A percentile compares a stretch with the other conserved stretches of the same genome.
Evolutionary conservation across 2,888 invertebrate genomes (phyloP).

Genomic region (Timandra comae): DNA sequence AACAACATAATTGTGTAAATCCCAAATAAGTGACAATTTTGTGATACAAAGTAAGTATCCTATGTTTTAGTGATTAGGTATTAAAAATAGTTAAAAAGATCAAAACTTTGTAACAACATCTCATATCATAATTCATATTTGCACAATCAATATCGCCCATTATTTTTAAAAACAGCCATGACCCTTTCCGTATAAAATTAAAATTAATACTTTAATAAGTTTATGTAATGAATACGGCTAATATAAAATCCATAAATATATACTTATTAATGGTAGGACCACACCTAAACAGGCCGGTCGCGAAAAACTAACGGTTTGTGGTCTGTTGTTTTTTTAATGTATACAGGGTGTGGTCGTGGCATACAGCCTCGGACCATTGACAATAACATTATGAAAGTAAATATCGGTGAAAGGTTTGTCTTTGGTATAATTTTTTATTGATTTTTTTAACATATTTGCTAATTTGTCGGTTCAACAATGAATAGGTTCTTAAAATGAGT

Average conservation of each 20-base stretch:
- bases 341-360: background rate
- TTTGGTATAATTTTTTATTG: too few relatives aligned
- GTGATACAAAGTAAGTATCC: too few relatives aligned
- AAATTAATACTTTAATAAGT: constrained; percentile 3
- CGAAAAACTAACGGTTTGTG: constrained; percentile 27
- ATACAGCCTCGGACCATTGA: background rate
- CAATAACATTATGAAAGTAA: constrained; percentile 2
- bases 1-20: too few relatives aligned
- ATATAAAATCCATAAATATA: constrained; percentile 6
- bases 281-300: constrained; percentile 14
- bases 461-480: background rate
- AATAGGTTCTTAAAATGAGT: background rate
- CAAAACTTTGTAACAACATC: too few relatives aligned
- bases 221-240: constrained; percentile 9
- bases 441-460: too few relatives aligned
- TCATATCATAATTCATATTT: background rate
- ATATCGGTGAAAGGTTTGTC: background rate
- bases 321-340: background rate
- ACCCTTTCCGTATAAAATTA: constrained; percentile 1
- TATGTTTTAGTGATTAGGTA: too few relatives aligned
- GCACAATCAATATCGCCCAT: background rate
- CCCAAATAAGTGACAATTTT: too few relatives aligned
- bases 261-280: constrained; percentile 5
- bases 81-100: too few relatives aligned
- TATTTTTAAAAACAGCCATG: background rate